Conservation (phyloP, 2,797 vertebrate species). For the Myiotriccus ornatus region DNA sequence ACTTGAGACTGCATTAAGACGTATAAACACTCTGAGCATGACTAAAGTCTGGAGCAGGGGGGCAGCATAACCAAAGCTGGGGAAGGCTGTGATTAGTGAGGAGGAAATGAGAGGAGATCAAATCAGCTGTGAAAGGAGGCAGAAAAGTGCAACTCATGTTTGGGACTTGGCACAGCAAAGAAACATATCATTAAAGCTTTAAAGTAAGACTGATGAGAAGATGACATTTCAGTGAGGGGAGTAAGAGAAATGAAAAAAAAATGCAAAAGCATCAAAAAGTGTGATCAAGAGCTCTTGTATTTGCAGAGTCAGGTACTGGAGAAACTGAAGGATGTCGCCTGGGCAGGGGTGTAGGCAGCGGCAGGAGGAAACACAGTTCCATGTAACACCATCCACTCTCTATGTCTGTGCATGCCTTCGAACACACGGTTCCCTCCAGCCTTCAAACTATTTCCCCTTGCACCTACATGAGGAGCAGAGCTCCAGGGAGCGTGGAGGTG, state of each 20-base stretch:
- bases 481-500: accelerated
- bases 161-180: not conserved
- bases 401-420: accelerated
- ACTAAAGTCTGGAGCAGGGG: constrained; percentile 59
- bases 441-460: not conserved
- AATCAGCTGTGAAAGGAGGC: not conserved
- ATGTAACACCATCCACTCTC: not conserved
- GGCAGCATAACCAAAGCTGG: constrained; percentile 55
- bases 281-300: not conserved
- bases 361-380: not conserved
- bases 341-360: not conserved
- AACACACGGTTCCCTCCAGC: not conserved
- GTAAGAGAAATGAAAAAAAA: not conserved
- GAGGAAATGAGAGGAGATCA: constrained; percentile 12
- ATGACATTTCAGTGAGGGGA: not conserved
- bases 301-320: not conserved
- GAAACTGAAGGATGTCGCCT: accelerated
- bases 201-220: not conserved
- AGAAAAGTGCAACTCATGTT: not conserved
- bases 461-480: accelerated
- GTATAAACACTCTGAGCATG: constrained; percentile 35
- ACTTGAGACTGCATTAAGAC: not conserved
- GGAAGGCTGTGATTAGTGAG: not conserved
- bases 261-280: not conserved
- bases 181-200: not conserved